Base-by-base conservation (phyloP, 2,888 invertebrate species). In the Drosophila flavopinicola region DNA sequence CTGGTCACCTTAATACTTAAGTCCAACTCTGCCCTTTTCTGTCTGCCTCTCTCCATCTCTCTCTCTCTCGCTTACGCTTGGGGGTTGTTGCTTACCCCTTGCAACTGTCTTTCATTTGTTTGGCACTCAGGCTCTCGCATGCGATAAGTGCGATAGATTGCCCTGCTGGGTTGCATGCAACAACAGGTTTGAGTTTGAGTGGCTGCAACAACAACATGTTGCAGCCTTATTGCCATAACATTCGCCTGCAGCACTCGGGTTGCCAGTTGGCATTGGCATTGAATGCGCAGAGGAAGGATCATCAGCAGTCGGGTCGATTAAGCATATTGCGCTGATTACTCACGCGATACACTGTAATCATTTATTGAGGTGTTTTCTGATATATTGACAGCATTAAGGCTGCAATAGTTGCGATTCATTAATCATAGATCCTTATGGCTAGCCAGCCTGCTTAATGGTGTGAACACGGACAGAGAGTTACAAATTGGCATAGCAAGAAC, bases 301-400 rank as follows among this genome's bases (percentile, higher is more conserved):
- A 74, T 63, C 63, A 74, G 52, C 56, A 47, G 10, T 30, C 30
- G 44, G 2, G 30, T 35, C n/a, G 23, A 49, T 52, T 24, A 42
- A 11, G 20, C 27, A 29, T 30, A 25, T 57, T 49, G 57, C 39
- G 57, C 25, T 71, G 74, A 82, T 78, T 66, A 58, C 52, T 51
- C 75, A 72, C 75, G 77, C 78, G 65, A 78, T 72, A 59, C 38
- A 37, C 65, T 51, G 73, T 71, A 78, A 76, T 78, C 71, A 64
- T 66, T 58, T 75, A 56, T 58, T 49, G 39, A 63, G 72, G 83
- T 71, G 83, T 74, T 63, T 41, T 66, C 47, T 85, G 83, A 83
- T 84, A 78, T 78, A 83, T 83, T 84, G 83, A 83, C 78, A 76
- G 80, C 83, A 83, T 83, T 83, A 84, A 76, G 63, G 42, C 53